Evolutionary conservation across 2,888 invertebrate genomes (phyloP).

Genomic region (Poecilobothrus nobilitatus): DNA sequence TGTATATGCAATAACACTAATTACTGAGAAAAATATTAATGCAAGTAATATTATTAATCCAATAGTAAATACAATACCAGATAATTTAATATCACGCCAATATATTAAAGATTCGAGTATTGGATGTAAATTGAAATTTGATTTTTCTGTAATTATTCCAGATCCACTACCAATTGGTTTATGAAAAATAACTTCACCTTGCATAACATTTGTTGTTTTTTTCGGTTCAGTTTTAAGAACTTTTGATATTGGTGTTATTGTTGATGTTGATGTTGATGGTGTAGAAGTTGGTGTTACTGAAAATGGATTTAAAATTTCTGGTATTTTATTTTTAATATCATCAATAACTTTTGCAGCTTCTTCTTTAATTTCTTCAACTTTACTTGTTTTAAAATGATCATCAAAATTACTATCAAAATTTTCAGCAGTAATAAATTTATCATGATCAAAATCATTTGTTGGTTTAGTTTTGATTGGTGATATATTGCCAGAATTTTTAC

Average conservation of each 20-base stretch:
- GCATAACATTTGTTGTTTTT: background rate
- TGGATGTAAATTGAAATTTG: constrained; percentile 1
- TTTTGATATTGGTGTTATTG: background rate
- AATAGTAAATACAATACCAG: background rate
- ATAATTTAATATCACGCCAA: background rate
- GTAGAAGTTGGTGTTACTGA: background rate
- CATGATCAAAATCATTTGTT: background rate
- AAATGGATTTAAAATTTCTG: background rate
- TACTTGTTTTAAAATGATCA: too few relatives aligned
- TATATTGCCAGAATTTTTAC: background rate
- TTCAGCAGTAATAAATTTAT: background rate
- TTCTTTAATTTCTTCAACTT: background rate
- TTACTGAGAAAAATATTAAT: background rate
- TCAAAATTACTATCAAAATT: background rate
- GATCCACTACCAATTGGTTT: background rate
- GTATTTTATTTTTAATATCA: background rate
- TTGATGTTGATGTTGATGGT: background rate
- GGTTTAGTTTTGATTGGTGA: background rate
- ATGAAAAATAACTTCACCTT: background rate
- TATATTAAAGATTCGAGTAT: background rate
- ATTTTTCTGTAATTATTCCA: background rate
- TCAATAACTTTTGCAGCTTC: background rate
- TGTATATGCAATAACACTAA: background rate
- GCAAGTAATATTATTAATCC: background rate
- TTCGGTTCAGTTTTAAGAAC: background rate